Base-by-base conservation (phyloP, 1,140 invertebrate genomes). In the Leptinotarsa texana region DNA sequence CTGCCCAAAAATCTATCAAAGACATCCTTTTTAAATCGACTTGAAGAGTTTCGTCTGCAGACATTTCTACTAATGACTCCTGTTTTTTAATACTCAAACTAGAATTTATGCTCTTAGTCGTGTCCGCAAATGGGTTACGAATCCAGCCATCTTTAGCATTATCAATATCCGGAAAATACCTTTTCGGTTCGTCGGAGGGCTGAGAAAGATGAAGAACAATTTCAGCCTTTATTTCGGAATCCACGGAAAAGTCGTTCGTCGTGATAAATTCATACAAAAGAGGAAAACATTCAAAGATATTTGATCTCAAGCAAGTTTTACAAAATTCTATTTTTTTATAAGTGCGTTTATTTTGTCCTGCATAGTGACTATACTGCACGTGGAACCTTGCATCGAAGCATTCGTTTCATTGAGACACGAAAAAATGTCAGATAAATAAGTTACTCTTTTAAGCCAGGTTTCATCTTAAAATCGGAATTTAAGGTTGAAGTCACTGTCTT, bases 351-450 rank as follows among this genome's bases (percentile, higher is more conserved):
- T 42, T 33, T 47, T 51, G 18, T 72, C 42, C n/a, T n/a, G 24
- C 18, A 21, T n/a, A 47, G 65, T 57, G 21, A 66, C 18, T 24
- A 73, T 18, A 27, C 62, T 73, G 18, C 47, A 42, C 21, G 72
- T 22, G 22, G 24, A 18, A 73, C 72, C 72, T 47, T 73, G 62
- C 65, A 73, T 62, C 65, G 18, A 15, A 17, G 24, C 17, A 51
- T 73, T 73, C 22, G 67, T 17, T 57, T 73, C 72, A 51, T 73
- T 73, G 48, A 73, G 48, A 42, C 49, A 63, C 22, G 24, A 17
- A 73, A 73, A 73, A 18, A 73, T 67, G 62, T 73, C 65, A 18
- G 72, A 17, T 67, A 73, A 67, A 63, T 73, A 73, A 4, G 61
- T 42, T 18, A 73, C 62, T 24, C 21, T 42, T 33, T 66, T 27